phyloP scores from a whole-genome alignment of 2,113 vertebrate species.

The Gasterosteus aculeatus region DNA sequence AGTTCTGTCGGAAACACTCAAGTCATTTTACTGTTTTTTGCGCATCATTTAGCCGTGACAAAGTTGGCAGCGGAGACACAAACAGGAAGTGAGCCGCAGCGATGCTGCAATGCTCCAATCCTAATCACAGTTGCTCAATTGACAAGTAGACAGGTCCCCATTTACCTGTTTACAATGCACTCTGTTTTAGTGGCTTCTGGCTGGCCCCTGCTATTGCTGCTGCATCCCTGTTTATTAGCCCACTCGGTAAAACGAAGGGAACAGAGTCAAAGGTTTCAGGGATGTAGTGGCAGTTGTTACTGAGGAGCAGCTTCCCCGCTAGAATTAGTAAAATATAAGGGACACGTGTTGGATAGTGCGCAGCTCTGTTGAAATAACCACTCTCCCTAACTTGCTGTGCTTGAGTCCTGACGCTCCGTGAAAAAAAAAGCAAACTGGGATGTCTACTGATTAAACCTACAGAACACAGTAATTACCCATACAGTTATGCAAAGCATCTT shows the following conservation, averaged over 20 bases:
- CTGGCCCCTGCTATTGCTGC: conserved; percentile 17
- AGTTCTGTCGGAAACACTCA: conserved; percentile 46
- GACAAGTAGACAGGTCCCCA: conserved; percentile 53
- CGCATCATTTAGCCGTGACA: conserved; percentile 55
- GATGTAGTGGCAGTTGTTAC: neutral
- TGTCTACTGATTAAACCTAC: conserved; percentile 33
- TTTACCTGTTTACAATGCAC: conserved; percentile 47
- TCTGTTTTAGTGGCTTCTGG: conserved; percentile 45
- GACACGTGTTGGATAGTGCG: conserved; percentile 4
- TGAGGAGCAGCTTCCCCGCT: neutral
- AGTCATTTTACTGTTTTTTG: conserved; percentile 39
- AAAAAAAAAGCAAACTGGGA: conserved; percentile 21
- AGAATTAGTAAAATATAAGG: conserved; percentile 4
- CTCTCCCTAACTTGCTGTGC: conserved; percentile 16
- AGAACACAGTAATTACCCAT: conserved; percentile 52
- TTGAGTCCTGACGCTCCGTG: conserved; percentile 22
- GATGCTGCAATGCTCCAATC: conserved; percentile 29
- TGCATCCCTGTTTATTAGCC: conserved; percentile 33
- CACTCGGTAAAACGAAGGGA: neutral
- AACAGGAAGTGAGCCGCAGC: conserved; percentile 51
- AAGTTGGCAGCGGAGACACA: conserved; percentile 57
- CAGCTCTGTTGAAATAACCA: conserved; percentile 14
- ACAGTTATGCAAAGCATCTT: conserved; percentile 51
- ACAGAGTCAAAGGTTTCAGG: neutral
- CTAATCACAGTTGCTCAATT: conserved; percentile 34